A percentile compares a stretch with the other conserved stretches of the same genome.
Conservation (phyloP, 2,888 invertebrate genomes). For the Drosophila rellima region DNA sequence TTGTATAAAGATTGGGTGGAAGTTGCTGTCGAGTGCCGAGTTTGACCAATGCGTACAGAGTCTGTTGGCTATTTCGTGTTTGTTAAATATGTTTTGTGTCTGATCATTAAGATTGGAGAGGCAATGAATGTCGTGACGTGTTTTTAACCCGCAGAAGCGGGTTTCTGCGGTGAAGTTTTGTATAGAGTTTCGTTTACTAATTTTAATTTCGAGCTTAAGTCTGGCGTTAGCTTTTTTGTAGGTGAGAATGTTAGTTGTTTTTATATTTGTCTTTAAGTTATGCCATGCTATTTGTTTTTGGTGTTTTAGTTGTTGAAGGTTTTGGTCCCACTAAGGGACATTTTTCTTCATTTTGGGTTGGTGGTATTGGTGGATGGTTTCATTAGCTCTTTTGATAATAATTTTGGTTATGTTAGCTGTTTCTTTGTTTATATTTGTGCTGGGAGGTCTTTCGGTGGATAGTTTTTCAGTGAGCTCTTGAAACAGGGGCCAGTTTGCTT, state of each 20-base stretch:
- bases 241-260: background rate
- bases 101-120: too few relatives aligned
- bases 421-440: constrained; percentile 1
- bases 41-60: too few relatives aligned
- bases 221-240: background rate
- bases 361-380: background rate
- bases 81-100: too few relatives aligned
- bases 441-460: background rate
- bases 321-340: background rate
- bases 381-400: background rate
- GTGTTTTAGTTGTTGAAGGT: background rate
- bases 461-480: constrained; percentile 5
- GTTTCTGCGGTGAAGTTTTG: background rate
- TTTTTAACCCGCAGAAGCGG: too few relatives aligned
- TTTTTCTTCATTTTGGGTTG: background rate
- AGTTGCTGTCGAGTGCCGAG: too few relatives aligned
- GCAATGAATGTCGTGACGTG: too few relatives aligned
- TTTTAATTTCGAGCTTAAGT: background rate
- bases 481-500: constrained; percentile 9
- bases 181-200: background rate
- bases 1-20: too few relatives aligned
- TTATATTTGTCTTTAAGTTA: background rate
- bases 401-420: constrained; percentile 1
- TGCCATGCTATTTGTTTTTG: background rate
- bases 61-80: too few relatives aligned